These are phyloP conservation scores for Brachypodius melanocephalos DNA, from an alignment of 2,113 vertebrate species.

Conservation along the genomic window DNA sequence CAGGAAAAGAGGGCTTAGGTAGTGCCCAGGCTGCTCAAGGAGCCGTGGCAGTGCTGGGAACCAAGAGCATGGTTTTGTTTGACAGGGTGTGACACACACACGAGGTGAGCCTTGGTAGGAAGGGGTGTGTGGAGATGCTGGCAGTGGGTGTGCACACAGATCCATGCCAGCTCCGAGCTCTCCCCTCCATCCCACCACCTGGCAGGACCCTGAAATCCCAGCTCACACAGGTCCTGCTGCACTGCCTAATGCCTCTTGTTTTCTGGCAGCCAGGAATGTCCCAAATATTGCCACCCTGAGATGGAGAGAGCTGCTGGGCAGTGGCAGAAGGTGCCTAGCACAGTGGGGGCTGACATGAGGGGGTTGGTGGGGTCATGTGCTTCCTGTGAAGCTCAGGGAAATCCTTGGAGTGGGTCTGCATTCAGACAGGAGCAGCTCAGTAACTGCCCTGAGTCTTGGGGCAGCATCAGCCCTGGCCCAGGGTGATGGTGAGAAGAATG, in stretches of 20 bases:
- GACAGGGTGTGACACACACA: fast-evolving
- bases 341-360: neutral
- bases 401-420: neutral
- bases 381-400: neutral
- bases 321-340: neutral
- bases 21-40: neutral
- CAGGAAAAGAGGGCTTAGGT: neutral
- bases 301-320: neutral
- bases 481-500: neutral
- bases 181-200: neutral
- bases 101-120: neutral
- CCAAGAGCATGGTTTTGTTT: fast-evolving
- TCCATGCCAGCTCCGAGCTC: fast-evolving
- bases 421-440: neutral
- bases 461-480: no score
- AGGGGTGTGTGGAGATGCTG: neutral
- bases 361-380: no score
- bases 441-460: neutral
- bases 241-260: neutral
- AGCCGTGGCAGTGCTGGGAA: fast-evolving
- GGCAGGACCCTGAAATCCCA: neutral
- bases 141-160: neutral
- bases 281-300: neutral
- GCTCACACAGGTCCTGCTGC: neutral
- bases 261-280: neutral